These are phyloP conservation scores for Tadarida brasiliensis DNA, from an alignment of 2,797 vertebrate species.

Conservation along the genomic window DNA sequence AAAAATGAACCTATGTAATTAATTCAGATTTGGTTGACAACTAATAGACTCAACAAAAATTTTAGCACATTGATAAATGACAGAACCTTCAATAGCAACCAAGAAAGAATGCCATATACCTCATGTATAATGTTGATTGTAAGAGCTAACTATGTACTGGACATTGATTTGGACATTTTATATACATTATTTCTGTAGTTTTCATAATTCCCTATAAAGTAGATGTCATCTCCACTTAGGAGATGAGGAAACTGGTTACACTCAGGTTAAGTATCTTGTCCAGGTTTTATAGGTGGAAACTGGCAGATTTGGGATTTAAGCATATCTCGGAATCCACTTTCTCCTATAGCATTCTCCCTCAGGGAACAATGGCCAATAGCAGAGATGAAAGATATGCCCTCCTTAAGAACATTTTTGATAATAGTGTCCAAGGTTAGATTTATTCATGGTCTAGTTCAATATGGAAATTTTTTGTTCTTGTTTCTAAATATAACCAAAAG, in stretches of 20 bases:
- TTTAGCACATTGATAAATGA: neutral
- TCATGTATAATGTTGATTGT: neutral
- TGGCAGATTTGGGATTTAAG: neutral
- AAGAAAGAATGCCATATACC: neutral
- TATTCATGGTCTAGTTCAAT: neutral
- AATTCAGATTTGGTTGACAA: neutral
- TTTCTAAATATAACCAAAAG: conserved; percentile 27
- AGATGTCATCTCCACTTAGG: neutral
- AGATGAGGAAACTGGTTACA: neutral
- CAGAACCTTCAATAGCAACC: neutral
- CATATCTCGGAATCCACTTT: neutral
- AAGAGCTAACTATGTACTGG: neutral
- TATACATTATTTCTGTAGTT: neutral
- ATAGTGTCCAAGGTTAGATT: neutral
- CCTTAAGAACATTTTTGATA: neutral
- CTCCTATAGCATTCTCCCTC: neutral
- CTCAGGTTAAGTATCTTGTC: neutral
- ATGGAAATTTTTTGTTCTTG: neutral
- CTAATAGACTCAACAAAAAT: neutral
- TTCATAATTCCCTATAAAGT: neutral
- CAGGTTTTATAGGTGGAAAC: neutral
- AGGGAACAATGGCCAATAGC: neutral
- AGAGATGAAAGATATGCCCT: neutral
- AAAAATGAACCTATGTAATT: neutral
- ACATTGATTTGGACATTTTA: neutral